Evolutionary conservation across 2,888 invertebrate species (phyloP), one percentile per base, ranked within the genome.

Genomic region (Eristalis intricaria): DNA sequence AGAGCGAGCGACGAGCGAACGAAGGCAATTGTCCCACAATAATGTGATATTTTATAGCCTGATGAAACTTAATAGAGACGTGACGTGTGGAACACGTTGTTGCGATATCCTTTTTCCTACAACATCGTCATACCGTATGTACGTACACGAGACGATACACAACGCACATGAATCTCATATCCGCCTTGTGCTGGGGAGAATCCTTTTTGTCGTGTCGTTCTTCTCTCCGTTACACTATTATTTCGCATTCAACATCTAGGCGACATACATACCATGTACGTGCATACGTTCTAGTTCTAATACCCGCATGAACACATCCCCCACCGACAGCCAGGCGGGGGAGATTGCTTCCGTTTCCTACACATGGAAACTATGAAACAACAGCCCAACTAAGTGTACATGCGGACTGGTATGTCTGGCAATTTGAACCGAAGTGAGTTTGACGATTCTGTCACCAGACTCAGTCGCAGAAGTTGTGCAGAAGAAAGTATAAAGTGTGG

Each of bases 11-110:
- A 86, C 78, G 77, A 86, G 76, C 77, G 66, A 87, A 87, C 71
- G 87, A 87, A 87, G 87, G 87, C 87, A 87, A 87, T 87, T 87
- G 87, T 87, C 87, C 87, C 84, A 84, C 87, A 87, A 84, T 87
- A 87, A 87, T 87, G 84, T 84, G 87, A 87, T 87, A 87, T 71
- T 87, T 87, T 87, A 87, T 87, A 80, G 87, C 84, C 84, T 87
- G 87, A 84, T 87, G 84, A 87, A 87, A 87, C 79, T 87, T 87
- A 87, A 87, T 87, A 87, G 87, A 87, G 87, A 84, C 87, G 84
- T 87, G 87, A 87, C 65, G 83, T 87, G 79, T 79, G 83, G 84
- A 84, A 76, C 84, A 87, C 87, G 84, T 84, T 87, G 84, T 80
- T 84, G 84, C 71, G 87, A 87, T 87, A 87, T 84, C 78, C 87